phyloP scores from a whole-genome alignment of 92 coral and sea anemone genomes.

The Umimayanthus chanpuru region DNA sequence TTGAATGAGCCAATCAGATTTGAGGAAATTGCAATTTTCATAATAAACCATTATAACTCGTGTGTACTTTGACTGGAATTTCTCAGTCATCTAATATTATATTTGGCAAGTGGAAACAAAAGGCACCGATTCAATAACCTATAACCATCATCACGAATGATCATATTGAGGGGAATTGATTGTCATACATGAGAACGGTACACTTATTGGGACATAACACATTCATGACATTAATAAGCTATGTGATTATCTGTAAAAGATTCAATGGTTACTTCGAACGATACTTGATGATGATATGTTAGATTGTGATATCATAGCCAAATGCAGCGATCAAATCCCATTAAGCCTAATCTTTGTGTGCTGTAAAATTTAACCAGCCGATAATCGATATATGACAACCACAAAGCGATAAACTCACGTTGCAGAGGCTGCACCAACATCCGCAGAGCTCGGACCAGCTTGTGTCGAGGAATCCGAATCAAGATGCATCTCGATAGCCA shows the following conservation, averaged over 20 bases:
- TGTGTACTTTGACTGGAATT: constrained; percentile 6
- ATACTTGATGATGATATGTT: neutral
- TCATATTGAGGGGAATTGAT: neutral
- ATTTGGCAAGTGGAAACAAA: neutral
- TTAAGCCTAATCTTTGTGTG: neutral
- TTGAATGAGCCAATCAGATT: too few species aligned
- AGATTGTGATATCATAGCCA: neutral
- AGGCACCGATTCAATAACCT: neutral
- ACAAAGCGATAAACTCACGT: neutral
- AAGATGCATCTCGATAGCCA: constrained; percentile 99
- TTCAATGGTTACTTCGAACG: neutral
- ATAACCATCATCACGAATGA: neutral
- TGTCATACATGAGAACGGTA: neutral
- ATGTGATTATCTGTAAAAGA: neutral
- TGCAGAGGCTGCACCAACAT: constrained; percentile 43
- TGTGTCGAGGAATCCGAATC: constrained; percentile 66
- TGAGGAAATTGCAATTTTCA: too few species aligned
- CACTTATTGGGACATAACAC: neutral
- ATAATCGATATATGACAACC: neutral
- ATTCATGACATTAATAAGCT: neutral
- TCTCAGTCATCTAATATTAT: neutral
- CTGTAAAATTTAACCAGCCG: too few species aligned
- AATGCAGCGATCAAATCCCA: neutral
- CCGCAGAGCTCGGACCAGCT: constrained; percentile 41
- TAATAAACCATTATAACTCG: neutral